phyloP scores from a whole-genome alignment of 2,797 vertebrate species.

The Atherinosoma microstoma region DNA sequence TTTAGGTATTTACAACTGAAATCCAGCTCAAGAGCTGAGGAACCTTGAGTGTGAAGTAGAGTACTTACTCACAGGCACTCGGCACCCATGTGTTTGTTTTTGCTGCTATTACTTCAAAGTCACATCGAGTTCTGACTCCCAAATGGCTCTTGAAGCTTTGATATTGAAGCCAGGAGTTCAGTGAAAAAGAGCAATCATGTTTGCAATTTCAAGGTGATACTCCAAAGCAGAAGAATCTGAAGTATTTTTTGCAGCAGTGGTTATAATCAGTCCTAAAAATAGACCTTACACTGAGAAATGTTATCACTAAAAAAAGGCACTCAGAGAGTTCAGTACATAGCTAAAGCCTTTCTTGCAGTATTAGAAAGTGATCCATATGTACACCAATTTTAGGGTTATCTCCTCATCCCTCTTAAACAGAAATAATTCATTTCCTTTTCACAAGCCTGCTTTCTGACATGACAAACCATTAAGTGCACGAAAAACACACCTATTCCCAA shows the following conservation, averaged over 20 bases:
- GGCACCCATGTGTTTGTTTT: slow-evolving; percentile 66
- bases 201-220: slow-evolving; percentile 55
- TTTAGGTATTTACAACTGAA: slow-evolving; percentile 54
- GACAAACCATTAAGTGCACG: neutral
- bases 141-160: slow-evolving; percentile 73
- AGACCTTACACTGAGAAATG: slow-evolving; percentile 11
- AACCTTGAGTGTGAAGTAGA: slow-evolving; percentile 70
- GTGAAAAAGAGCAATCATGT: slow-evolving; percentile 56
- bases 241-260: slow-evolving; percentile 29
- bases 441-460: neutral
- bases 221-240: slow-evolving; percentile 34
- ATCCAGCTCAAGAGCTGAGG: slow-evolving; percentile 56
- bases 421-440: neutral
- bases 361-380: neutral
- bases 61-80: slow-evolving; percentile 61
- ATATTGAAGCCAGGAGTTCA: slow-evolving; percentile 64
- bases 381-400: neutral
- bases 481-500: neutral
- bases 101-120: slow-evolving; percentile 70
- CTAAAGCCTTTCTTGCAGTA: neutral
- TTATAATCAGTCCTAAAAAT: slow-evolving; percentile 26
- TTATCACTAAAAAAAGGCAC: neutral
- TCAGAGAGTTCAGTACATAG: neutral
- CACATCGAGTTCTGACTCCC: slow-evolving; percentile 68
- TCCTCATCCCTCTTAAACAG: neutral